Conservation (phyloP, 2,113 vertebrate genomes). For the Pyxicephalus adspersus region DNA sequence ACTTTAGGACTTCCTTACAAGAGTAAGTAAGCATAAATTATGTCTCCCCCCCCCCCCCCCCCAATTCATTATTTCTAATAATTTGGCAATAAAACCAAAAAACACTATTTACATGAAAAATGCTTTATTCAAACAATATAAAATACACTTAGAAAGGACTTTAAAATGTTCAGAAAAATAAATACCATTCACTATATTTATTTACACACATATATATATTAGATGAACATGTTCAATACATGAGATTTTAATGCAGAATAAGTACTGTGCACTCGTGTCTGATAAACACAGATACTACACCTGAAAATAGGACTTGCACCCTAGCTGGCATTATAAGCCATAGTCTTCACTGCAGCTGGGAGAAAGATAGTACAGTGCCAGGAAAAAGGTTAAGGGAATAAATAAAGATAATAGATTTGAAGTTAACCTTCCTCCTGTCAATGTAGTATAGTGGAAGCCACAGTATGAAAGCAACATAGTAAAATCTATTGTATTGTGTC, state of each 20-base stretch:
- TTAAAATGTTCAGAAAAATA: slow-evolving; percentile 58
- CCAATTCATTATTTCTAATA: too few relatives aligned
- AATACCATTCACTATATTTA: slow-evolving; percentile 57
- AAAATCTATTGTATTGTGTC: too few relatives aligned
- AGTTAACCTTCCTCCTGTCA: not conserved
- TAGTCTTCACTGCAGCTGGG: not conserved
- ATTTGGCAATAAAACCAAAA: not conserved
- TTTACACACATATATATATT: slow-evolving; percentile 54
- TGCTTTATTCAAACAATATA: slow-evolving; percentile 57
- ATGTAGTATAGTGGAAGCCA: not conserved
- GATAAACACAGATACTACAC: slow-evolving; percentile 45
- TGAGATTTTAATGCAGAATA: slow-evolving; percentile 47
- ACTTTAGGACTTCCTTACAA: too few relatives aligned
- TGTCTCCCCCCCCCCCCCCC: too few relatives aligned
- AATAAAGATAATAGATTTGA: not conserved
- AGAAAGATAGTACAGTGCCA: not conserved
- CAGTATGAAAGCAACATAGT: not conserved
- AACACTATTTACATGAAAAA: slow-evolving; percentile 46
- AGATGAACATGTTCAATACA: slow-evolving; percentile 55
- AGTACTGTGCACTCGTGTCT: slow-evolving; percentile 52
- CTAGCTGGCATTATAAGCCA: slow-evolving; percentile 13
- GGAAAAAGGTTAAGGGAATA: not conserved
- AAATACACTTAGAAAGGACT: slow-evolving; percentile 58
- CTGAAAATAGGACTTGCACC: slow-evolving; percentile 41
- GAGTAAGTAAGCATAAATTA: too few relatives aligned